A percentile compares a stretch with the other conserved stretches of the same genome.
These are phyloP conservation scores for Tetragnatha versicolor DNA, from an alignment of 1,140 invertebrate genomes.

Conservation along the genomic window DNA sequence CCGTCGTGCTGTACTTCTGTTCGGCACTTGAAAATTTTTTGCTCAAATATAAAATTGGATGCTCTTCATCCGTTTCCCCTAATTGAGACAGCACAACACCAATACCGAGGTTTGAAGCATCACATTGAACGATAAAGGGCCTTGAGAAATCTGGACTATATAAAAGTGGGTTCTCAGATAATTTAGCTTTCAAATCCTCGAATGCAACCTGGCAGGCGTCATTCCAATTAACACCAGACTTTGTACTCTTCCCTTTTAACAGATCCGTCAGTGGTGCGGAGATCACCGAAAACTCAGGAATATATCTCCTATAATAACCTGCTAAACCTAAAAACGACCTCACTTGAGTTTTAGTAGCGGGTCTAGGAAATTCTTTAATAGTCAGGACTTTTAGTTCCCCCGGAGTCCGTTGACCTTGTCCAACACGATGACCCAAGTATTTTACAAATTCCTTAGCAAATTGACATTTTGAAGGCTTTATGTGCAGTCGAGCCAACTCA, in stretches of 20 bases:
- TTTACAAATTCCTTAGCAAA: neutral
- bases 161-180: neutral
- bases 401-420: neutral
- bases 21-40: constrained; percentile 62
- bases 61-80: neutral
- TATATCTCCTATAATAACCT: neutral
- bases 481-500: neutral
- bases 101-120: constrained; percentile 5
- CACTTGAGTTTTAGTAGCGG: constrained; percentile 40
- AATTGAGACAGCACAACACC: neutral
- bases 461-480: neutral
- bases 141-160: neutral
- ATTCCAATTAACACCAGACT: neutral
- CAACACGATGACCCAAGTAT: neutral
- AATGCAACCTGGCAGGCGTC: neutral
- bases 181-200: neutral
- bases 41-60: constrained; percentile 3
- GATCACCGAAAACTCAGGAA: neutral
- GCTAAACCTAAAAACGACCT: neutral
- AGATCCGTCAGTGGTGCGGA: neutral
- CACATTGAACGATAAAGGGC: neutral
- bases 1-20: constrained; percentile 64
- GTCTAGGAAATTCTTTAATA: constrained; percentile 47
- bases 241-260: neutral
- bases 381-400: neutral